Evolutionary conservation across 2,888 invertebrate species (phyloP), one percentile per base, ranked within the genome.

Genomic region (Melanostoma mellinum): DNA sequence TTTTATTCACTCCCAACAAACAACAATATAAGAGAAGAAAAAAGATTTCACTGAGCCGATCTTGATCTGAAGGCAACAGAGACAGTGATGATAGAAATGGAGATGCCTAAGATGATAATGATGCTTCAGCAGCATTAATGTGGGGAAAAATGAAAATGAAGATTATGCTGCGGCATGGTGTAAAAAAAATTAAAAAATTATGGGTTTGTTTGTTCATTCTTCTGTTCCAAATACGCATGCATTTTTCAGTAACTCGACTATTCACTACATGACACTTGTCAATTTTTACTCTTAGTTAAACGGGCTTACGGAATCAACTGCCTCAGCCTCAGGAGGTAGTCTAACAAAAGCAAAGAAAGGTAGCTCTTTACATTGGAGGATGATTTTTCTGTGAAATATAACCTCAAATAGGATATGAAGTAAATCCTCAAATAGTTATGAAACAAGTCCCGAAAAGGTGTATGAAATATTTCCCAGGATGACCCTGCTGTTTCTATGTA

Each of bases 41-140:
- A 46, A 55, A 58, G 33, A 73, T 79, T 79, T 79, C 78, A 73
- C 73, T 73, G 20, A 36, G 55, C 8, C 9, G 32, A 36, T 55
- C 46, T 69, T 56, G 61, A 77, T 63, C 56, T 63, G 32, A 71
- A 71, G 56, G 10, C 32, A 69, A 46, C 61, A 55, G 53, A 63
- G 58, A 60, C 67, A 67, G 40, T 67, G 78, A 60, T 48, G 61
- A 74, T 74, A 20, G 73, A 73, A 67, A 61, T 61, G 42, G 40
- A 79, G 73, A 73, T 67, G 58, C 35, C 52, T 58, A 10, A 32
- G 44, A 67, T 58, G 65, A 53, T 72, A 53, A 65, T 65, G 58
- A 67, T 60, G 58, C 36, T 58, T 52, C 38, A 36, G 40, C 71
- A 32, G 65, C 35, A 48, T 6, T 32, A 69, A 76, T 52, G 10